Evolutionary conservation across 2,888 invertebrate species (phyloP), one percentile per base, ranked within the genome.

Genomic region (Cephus pygmeus): DNA sequence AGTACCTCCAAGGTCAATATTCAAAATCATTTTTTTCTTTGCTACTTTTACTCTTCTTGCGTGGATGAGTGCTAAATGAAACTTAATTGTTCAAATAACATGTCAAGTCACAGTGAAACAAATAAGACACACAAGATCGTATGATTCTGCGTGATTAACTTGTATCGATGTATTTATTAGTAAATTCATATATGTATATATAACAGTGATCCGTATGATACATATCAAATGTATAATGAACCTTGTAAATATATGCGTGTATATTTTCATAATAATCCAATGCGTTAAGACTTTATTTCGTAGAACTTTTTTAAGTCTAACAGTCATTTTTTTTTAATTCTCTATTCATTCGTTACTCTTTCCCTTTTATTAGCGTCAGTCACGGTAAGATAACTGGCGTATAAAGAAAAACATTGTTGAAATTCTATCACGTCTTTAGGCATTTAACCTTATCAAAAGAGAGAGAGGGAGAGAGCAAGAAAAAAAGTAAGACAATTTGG

Each of bases 161-260:
- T 56, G 71, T 80, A 76, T 84, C 75, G 81, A 79, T 77, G 78
- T 83, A 82, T 85, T 86, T 84, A 83, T 85, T 85, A 85, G 81
- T 85, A 82, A 84, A 85, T 79, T 82, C 77, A 81, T 81, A 80
- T 84, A 85, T 80, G 80, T 75, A 40, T 35, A 78, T 83, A 80
- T 86, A 86, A 84, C 85, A 86, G 83, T 85, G 81, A 83, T 84
- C 36, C 71, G n/a, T 75, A 75, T 68, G 75, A 15, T 85, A 80
- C 83, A 82, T 79, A 78, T 81, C 73, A 75, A 76, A 77, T 84
- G 77, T 83, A 79, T 86, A 82, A 81, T 80, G 81, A 85, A 83
- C 77, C 79, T 74, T 71, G 71, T 71, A 71, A 71, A 71, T 71
- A 71, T 71, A 74, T 74, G 79, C 77, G 84, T 79, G 76, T 80